phyloP scores from a whole-genome alignment of 2,888 invertebrate species.

The Drosophila demipolita region DNA sequence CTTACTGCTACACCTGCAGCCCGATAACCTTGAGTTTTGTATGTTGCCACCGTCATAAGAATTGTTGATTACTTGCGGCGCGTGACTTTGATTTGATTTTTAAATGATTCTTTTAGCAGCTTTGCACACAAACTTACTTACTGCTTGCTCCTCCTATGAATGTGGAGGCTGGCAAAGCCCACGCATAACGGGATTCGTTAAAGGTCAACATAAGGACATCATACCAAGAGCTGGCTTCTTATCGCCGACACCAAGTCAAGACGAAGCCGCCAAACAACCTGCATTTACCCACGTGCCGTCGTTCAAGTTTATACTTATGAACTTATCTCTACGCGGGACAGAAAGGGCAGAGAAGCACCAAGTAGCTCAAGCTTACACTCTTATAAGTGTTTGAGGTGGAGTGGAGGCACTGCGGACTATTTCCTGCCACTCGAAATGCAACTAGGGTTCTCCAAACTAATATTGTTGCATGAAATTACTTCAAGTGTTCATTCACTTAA shows the following conservation, averaged over 20 bases:
- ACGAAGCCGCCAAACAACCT: conserved; percentile 32
- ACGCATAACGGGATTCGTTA: conserved; percentile 51
- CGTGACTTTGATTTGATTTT: conserved; percentile 83
- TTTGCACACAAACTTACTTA: conserved; percentile 32
- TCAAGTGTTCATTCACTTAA: neutral
- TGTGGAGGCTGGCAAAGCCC: conserved; percentile 39
- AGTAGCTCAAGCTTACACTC: conserved; percentile 9
- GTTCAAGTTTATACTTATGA: conserved; percentile 65
- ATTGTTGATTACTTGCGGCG: conserved; percentile 76
- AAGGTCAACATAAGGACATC: conserved; percentile 82
- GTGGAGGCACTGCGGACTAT: neutral
- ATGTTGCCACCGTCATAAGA: conserved; percentile 14
- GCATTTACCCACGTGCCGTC: conserved; percentile 72
- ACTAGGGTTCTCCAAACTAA: neutral
- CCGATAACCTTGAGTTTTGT: conserved; percentile 40
- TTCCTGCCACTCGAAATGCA: neutral
- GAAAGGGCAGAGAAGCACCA: neutral
- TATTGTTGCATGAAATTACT: neutral
- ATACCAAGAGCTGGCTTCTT: conserved; percentile 56
- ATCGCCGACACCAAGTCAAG: conserved; percentile 42
- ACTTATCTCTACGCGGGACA: conserved; percentile 10
- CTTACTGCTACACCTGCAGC: conserved; percentile 48
- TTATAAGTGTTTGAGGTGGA: conserved; percentile 28
- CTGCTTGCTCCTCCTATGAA: conserved; percentile 10
- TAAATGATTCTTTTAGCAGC: conserved; percentile 76